Evolutionary conservation across 2,113 vertebrate species (phyloP).

Genomic region (Microtus oregoni): DNA sequence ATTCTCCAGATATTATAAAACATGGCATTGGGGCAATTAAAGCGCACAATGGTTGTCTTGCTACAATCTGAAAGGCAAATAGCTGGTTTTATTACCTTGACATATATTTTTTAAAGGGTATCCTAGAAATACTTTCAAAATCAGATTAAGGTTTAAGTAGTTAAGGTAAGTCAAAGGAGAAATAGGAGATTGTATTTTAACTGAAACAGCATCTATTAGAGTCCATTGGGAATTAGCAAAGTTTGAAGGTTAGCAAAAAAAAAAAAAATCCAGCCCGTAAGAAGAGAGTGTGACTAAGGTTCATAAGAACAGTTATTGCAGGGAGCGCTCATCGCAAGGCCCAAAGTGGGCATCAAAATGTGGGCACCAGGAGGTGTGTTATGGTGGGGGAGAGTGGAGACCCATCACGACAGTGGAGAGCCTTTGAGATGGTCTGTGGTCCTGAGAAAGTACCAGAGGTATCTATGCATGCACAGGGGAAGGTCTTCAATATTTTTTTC

Average conservation of each 20-base stretch:
- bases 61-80: background rate
- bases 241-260: background rate
- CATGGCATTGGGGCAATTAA: background rate
- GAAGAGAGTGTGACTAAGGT: background rate
- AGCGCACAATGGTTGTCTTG: background rate
- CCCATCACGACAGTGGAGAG: background rate
- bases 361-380: background rate
- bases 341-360: background rate
- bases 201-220: slow-evolving; percentile 37
- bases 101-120: slow-evolving; percentile 47
- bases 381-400: background rate
- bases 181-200: slow-evolving; percentile 31
- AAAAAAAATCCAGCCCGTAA: background rate
- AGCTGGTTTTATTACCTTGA: slow-evolving; percentile 57
- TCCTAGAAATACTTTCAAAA: slow-evolving; percentile 55
- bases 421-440: rapidly evolving
- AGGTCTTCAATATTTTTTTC: background rate
- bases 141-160: slow-evolving; percentile 27
- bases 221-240: background rate
- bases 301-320: background rate
- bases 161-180: slow-evolving; percentile 45
- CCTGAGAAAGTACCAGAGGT: background rate
- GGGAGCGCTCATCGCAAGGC: no score
- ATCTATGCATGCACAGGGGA: background rate
- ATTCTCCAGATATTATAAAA: slow-evolving; percentile 9